A percentile compares a stretch with the other conserved stretches of the same genome.
Evolutionary conservation across 2,797 vertebrate genomes (phyloP).

Genomic region (Karalla daura): DNA sequence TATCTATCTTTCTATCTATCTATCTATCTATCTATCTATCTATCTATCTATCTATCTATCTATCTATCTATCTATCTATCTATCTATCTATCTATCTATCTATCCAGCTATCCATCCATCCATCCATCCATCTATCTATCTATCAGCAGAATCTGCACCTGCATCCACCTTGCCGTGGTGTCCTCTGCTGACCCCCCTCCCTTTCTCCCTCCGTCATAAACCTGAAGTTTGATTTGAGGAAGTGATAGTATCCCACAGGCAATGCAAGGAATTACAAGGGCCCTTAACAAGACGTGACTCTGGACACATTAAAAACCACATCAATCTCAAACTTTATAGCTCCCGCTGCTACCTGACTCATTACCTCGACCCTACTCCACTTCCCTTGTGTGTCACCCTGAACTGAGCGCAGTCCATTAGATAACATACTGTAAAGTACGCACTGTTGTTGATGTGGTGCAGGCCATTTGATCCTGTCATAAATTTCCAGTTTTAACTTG

Average conservation of each 20-base stretch:
- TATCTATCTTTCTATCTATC: too few relatives aligned
- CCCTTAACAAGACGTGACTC: constrained; percentile 68
- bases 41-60: too few relatives aligned
- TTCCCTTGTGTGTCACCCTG: constrained; percentile 56
- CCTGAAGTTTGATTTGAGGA: constrained; percentile 59
- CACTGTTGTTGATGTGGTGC: constrained; percentile 12
- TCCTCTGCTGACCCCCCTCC: constrained; percentile 38
- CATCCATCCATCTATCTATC: too few relatives aligned
- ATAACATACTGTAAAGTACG: constrained; percentile 2
- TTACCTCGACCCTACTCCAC: constrained; percentile 49
- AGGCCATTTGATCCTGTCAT: constrained; percentile 40
- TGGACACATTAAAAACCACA: constrained; percentile 72
- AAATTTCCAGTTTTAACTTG: constrained; percentile 33
- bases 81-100: too few relatives aligned
- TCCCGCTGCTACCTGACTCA: constrained; percentile 57
- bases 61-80: too few relatives aligned
- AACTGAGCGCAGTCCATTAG: constrained; percentile 44
- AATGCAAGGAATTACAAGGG: constrained; percentile 50
- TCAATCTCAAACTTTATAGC: constrained; percentile 68
- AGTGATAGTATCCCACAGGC: constrained; percentile 54
- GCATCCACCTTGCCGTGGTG: constrained; percentile 14
- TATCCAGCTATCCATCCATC: too few relatives aligned
- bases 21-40: too few relatives aligned
- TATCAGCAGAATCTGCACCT: too few relatives aligned
- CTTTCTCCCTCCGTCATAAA: constrained; percentile 36